A percentile compares a stretch with the other conserved stretches of the same genome.
These are phyloP conservation scores for Parnassius apollo DNA, from an alignment of 2,888 invertebrate genomes.

Conservation along the genomic window DNA sequence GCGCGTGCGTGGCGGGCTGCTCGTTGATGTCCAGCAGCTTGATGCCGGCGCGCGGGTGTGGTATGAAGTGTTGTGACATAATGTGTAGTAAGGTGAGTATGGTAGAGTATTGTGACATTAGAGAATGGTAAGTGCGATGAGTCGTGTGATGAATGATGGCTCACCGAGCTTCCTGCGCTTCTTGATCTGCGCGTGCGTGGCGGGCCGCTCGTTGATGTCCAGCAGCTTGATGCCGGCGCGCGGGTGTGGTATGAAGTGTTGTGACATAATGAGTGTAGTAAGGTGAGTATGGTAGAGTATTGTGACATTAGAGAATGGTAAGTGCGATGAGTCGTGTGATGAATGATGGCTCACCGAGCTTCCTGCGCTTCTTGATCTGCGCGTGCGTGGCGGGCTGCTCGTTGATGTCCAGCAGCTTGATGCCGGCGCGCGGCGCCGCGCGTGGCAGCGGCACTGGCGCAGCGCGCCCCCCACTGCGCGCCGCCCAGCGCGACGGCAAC, in stretches of 20 bases:
- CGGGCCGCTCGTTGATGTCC: conserved; percentile 96
- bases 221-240: conserved; percentile 96
- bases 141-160: conserved; percentile 21
- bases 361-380: conserved; percentile 91
- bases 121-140: neutral
- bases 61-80: too few relatives aligned
- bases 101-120: neutral
- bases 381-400: conserved; percentile 91
- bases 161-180: conserved; percentile 90
- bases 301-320: neutral
- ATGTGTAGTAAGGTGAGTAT: too few relatives aligned
- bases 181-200: conserved; percentile 86
- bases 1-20: conserved; percentile 87
- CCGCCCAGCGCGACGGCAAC: conserved; percentile 87
- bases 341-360: conserved; percentile 81
- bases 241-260: too few relatives aligned
- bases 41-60: conserved; percentile 95
- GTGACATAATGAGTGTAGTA: too few relatives aligned
- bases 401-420: conserved; percentile 95
- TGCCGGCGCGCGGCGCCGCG: conserved; percentile 92
- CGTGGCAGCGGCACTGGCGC: conserved; percentile 74
- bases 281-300: neutral
- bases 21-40: conserved; percentile 96
- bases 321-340: neutral
- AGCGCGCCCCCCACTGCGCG: conserved; percentile 40